Evolutionary conservation across 2,888 invertebrate species (phyloP), one percentile per base, ranked within the genome.

Genomic region (Glaucopsyche alexis): DNA sequence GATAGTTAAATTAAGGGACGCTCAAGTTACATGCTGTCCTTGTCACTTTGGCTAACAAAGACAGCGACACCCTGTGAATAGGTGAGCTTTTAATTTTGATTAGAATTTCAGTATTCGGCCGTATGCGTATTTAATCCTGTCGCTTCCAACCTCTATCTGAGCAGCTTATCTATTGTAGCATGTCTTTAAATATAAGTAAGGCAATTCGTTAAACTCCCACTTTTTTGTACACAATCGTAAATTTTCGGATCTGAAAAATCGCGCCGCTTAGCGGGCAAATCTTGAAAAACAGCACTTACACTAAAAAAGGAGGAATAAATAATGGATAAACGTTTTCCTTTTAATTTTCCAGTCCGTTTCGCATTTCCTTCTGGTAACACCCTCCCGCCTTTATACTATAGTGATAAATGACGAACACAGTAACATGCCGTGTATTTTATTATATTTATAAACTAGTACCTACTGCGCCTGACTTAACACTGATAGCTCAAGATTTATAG

Each of bases 281-380:
- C 69, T 49, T 69, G 69, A 69, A 69, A 69, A 69, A 69, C 69
- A 49, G 45, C 47, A 14, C 69, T 49, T n/a, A n/a, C n/a, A n/a
- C 69, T 69, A 69, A 47, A 47, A 69, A 69, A 49, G 69, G 47
- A 69, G 69, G 49, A 69, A 69, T 69, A 69, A 69, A 69, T 69
- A 69, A 69, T 38, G 69, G 69, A 47, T 69, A 69, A 69, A 69
- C 69, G 69, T 49, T 69, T 69, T 49, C 69, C 29, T 49, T 69
- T 69, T 69, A 69, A 69, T 69, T 69, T 69, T 69, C 69, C 69
- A 69, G 47, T 69, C 47, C 69, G 69, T 69, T 69, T 69, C 69
- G 47, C 69, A 29, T 69, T 47, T 69, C 69, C 19, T 67, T 69
- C 69, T 69, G 47, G 45, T 69, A 69, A 69, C 49, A 69, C 47